A percentile compares a stretch with the other conserved stretches of the same genome.
phyloP scores from a whole-genome alignment of 2,797 vertebrate genomes.

The Neomorphus geoffroyi region DNA sequence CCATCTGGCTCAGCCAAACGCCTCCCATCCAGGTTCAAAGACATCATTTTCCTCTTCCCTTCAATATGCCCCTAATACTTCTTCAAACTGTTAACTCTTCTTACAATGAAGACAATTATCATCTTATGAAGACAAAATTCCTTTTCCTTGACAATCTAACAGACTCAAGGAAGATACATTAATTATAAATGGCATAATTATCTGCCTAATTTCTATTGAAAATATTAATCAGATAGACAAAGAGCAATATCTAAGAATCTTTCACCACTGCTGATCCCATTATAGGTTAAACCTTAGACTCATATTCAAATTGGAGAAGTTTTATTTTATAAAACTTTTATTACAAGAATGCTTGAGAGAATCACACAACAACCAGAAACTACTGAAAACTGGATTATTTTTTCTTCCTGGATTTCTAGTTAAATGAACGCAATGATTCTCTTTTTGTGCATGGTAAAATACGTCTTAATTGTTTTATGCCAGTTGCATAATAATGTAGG shows the following conservation, averaged over 20 bases:
- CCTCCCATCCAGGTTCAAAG: background rate
- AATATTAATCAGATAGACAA: background rate
- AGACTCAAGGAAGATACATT: background rate
- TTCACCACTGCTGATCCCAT: background rate
- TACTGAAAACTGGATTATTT: background rate
- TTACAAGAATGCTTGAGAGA: background rate
- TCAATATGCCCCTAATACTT: background rate
- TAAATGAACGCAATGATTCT: background rate
- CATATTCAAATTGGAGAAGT: background rate
- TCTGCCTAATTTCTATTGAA: background rate
- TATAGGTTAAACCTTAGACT: background rate
- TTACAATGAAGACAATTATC: background rate
- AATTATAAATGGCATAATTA: background rate
- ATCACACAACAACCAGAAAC: background rate
- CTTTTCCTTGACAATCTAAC: background rate
- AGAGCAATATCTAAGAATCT: background rate
- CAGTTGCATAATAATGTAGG: background rate
- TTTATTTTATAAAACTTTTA: background rate
- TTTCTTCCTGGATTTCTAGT: background rate
- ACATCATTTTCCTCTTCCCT: background rate
- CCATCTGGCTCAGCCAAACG: background rate
- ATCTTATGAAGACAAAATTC: background rate
- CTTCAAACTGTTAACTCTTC: background rate
- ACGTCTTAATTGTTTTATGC: background rate
- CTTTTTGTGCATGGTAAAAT: background rate